Evolutionary conservation across 2,888 invertebrate species (phyloP).

Genomic region (Minunthozetes semirufus): DNA sequence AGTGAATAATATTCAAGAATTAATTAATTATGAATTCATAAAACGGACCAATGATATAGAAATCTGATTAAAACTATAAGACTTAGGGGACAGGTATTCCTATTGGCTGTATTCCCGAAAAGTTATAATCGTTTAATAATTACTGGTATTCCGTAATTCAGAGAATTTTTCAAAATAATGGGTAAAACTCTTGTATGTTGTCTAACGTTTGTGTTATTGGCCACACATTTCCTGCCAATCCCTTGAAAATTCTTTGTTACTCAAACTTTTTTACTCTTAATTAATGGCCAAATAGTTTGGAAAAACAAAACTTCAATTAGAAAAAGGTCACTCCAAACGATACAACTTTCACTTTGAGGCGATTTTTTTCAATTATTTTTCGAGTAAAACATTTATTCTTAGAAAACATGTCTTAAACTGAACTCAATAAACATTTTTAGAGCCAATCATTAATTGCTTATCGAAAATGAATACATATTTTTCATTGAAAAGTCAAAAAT

Average conservation of each 20-base stretch:
- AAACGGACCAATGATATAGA: too few relatives aligned
- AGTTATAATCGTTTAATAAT: neutral
- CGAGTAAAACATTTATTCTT: too few relatives aligned
- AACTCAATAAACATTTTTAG: too few relatives aligned
- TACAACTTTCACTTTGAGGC: neutral
- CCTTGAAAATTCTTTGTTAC: conserved; percentile 21
- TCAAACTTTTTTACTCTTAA: neutral
- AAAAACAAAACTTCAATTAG: conserved; percentile 25
- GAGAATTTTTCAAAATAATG: neutral
- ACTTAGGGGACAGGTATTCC: too few relatives aligned
- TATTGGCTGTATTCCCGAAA: neutral
- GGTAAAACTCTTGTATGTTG: neutral
- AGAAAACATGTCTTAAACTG: too few relatives aligned
- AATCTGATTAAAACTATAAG: too few relatives aligned
- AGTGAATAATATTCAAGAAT: too few relatives aligned
- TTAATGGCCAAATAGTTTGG: neutral
- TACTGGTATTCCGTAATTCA: neutral
- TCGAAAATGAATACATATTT: too few relatives aligned
- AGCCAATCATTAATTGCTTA: too few relatives aligned
- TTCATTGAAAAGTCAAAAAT: too few relatives aligned
- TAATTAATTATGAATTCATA: too few relatives aligned
- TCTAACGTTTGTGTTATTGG: neutral
- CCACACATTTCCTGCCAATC: conserved; percentile 24
- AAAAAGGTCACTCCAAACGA: neutral
- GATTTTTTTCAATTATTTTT: neutral